These are phyloP conservation scores for Lophochroa leadbeateri DNA, from an alignment of 2,113 vertebrate species.

Conservation along the genomic window DNA sequence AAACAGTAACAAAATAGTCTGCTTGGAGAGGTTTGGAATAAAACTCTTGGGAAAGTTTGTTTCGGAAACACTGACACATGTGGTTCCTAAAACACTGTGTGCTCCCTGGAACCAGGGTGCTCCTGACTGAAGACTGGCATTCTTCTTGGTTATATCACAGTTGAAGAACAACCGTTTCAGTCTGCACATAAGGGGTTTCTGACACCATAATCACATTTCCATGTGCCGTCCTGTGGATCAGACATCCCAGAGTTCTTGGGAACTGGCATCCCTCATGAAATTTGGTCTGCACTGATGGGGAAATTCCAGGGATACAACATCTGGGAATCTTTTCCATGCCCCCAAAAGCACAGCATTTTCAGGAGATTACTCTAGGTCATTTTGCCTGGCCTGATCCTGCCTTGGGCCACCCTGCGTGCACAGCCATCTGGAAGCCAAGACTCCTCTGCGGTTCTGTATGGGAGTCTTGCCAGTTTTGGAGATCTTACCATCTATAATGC, in stretches of 20 bases:
- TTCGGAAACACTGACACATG: slow-evolving; percentile 11
- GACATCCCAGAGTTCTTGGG: background rate
- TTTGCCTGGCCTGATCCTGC: background rate
- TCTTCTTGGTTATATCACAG: background rate
- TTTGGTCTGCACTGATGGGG: background rate
- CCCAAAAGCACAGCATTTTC: background rate
- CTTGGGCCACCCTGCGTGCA: background rate
- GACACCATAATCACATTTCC: background rate
- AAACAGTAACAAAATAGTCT: background rate
- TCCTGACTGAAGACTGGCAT: background rate
- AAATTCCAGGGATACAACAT: background rate
- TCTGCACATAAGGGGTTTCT: background rate
- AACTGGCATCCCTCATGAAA: background rate
- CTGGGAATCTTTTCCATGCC: background rate
- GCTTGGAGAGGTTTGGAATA: background rate
- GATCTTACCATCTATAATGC: background rate
- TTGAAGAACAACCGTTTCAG: background rate
- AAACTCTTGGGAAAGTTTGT: background rate
- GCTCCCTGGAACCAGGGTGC: background rate
- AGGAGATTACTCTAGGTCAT: background rate
- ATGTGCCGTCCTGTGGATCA: background rate
- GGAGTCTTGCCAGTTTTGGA: background rate
- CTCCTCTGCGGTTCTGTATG: background rate
- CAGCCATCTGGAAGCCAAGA: background rate
- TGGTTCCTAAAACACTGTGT: background rate